Percentiles rank a stretch among this genome's conserved stretches.
These are phyloP conservation scores for Acromyrmex charruanus DNA, from an alignment of 1,140 invertebrate genomes.

Conservation along the genomic window DNA sequence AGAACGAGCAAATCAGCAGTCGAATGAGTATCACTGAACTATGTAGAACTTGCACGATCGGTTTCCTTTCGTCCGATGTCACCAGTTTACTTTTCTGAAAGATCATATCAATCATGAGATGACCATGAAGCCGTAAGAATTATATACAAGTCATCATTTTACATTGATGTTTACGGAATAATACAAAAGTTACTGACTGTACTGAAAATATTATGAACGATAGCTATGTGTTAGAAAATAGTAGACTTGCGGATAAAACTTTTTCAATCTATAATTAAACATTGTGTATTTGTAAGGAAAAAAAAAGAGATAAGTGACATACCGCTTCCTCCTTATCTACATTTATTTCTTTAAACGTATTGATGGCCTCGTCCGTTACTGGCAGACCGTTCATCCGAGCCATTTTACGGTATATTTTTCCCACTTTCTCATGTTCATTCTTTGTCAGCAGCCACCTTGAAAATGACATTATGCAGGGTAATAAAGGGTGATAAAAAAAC, in stretches of 20 bases:
- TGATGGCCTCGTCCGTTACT: constrained; percentile 87
- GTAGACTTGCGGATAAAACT: not conserved
- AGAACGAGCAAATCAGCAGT: constrained; percentile 89
- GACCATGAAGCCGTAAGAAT: not conserved
- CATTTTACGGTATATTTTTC: constrained; percentile 88
- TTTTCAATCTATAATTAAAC: not conserved
- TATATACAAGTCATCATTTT: not conserved
- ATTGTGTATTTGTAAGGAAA: no score
- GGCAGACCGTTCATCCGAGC: constrained; percentile 90
- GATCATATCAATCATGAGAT: not conserved
- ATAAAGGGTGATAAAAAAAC: no score
- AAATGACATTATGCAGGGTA: constrained; percentile 12
- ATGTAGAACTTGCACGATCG: constrained; percentile 63
- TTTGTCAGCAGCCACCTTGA: constrained; percentile 92
- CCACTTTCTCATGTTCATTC: constrained; percentile 89
- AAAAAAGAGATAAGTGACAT: not conserved
- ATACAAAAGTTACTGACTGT: not conserved
- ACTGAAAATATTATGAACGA: not conserved
- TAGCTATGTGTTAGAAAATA: not conserved
- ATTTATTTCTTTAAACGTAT: constrained; percentile 81
- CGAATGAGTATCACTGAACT: constrained; percentile 85
- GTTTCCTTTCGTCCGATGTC: constrained; percentile 48
- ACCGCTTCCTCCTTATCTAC: constrained; percentile 59
- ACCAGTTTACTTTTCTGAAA: constrained; percentile 59
- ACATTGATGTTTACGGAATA: not conserved